Percentiles rank a stretch among this genome's conserved stretches.
Conservation (phyloP, 1,140 invertebrate genomes). For the Ganaspis sp. region DNA sequence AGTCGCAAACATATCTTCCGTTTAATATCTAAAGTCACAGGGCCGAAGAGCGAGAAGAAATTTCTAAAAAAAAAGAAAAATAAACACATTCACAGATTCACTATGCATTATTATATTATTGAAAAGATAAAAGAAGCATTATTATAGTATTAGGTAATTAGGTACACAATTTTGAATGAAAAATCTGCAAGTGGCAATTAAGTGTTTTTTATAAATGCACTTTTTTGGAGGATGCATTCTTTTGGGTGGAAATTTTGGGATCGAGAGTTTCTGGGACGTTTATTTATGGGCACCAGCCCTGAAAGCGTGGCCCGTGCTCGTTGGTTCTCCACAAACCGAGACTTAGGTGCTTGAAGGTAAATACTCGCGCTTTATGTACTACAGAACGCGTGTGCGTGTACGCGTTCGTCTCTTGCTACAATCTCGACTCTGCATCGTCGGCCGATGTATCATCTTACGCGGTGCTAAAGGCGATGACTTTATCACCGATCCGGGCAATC, state of each 20-base stretch:
- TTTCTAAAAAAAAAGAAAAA: background rate
- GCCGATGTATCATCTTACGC: constrained; percentile 77
- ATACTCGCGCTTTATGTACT: constrained; percentile 43
- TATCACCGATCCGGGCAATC: constrained; percentile 76
- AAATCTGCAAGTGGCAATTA: too few species aligned
- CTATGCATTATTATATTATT: too few species aligned
- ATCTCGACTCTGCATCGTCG: constrained; percentile 71
- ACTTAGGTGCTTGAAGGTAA: constrained; percentile 34
- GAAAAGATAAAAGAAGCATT: background rate
- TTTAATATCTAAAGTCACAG: constrained; percentile 54
- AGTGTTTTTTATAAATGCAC: too few species aligned
- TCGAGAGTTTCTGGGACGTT: background rate
- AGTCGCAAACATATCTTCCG: constrained; percentile 53
- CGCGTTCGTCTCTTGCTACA: constrained; percentile 47
- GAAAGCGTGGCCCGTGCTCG: constrained; percentile 24
- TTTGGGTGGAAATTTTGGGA: background rate
- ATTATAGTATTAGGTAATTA: too few species aligned
- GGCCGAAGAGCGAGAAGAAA: background rate
- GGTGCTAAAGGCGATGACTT: constrained; percentile 76
- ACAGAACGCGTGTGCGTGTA: constrained; percentile 32
- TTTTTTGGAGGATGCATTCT: background rate
- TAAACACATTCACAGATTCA: too few species aligned
- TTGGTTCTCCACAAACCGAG: constrained; percentile 11
- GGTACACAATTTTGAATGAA: too few species aligned
- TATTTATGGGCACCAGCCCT: constrained; percentile 22